phyloP scores from a whole-genome alignment of 2,113 vertebrate species.

The Campylomormyrus numenius region DNA sequence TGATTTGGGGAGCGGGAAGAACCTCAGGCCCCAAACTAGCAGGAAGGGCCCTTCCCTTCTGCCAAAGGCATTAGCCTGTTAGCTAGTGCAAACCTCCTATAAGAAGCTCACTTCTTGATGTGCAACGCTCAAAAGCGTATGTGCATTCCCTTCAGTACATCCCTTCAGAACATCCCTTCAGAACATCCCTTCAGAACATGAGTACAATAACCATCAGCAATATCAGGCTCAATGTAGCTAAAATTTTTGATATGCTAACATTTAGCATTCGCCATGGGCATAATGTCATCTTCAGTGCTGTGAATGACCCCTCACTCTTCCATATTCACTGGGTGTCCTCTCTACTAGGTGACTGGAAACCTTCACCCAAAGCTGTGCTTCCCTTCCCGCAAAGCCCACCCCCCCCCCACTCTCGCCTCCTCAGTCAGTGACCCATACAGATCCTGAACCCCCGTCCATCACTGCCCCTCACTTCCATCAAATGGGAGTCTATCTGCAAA shows the following conservation, averaged over 20 bases:
- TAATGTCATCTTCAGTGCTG: neutral
- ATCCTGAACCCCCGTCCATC: neutral
- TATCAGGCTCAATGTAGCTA: neutral
- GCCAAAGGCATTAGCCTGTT: neutral
- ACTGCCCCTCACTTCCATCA: neutral
- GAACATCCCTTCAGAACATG: neutral
- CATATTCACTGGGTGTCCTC: neutral
- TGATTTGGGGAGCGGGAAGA: neutral
- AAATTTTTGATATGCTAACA: neutral
- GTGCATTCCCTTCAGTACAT: neutral
- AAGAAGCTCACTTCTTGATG: neutral
- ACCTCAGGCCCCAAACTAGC: neutral
- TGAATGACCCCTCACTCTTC: neutral
- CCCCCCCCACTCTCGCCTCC: neutral
- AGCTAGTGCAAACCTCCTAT: neutral
- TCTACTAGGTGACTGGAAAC: neutral
- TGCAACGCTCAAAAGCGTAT: neutral
- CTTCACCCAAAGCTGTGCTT: neutral
- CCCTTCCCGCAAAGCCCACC: neutral
- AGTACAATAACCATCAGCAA: neutral
- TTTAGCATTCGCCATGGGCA: neutral
- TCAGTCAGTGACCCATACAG: neutral
- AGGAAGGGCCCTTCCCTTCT: neutral
- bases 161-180: neutral
- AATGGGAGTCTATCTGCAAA: neutral